These are phyloP conservation scores for Miichthys miiuy DNA, from an alignment of 2,797 vertebrate genomes.

Conservation along the genomic window DNA sequence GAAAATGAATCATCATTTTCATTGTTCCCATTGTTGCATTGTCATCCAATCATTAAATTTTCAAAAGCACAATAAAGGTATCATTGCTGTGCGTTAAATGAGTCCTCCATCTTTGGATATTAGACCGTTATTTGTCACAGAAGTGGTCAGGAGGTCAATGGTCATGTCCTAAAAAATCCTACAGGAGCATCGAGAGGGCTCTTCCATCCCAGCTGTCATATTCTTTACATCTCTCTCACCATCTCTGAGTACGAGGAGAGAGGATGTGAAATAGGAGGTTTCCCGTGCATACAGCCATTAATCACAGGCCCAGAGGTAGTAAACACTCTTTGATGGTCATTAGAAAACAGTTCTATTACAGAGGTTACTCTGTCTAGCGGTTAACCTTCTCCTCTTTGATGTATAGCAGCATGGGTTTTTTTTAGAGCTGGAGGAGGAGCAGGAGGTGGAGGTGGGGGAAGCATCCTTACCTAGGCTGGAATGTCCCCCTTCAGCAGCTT, in stretches of 20 bases:
- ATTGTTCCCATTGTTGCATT: slow-evolving; percentile 2
- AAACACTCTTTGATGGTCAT: slow-evolving; percentile 84
- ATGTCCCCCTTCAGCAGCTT: slow-evolving; percentile 76
- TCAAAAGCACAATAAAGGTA: neutral
- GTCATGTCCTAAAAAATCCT: slow-evolving; percentile 19
- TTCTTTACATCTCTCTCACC: slow-evolving; percentile 45
- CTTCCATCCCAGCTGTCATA: slow-evolving; percentile 47
- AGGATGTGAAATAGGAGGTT: slow-evolving; percentile 52
- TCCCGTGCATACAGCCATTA: slow-evolving; percentile 69
- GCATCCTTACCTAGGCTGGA: slow-evolving; percentile 76
- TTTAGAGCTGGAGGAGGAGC: slow-evolving; percentile 42
- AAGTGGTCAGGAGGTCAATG: slow-evolving; percentile 30
- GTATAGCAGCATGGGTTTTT: slow-evolving; percentile 70
- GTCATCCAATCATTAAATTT: slow-evolving; percentile 1
- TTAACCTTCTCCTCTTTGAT: slow-evolving; percentile 83
- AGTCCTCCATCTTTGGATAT: slow-evolving; percentile 9
- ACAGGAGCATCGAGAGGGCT: slow-evolving; percentile 18
- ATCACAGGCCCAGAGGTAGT: slow-evolving; percentile 75
- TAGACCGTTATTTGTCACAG: slow-evolving; percentile 7
- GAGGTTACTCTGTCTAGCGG: slow-evolving; percentile 80
- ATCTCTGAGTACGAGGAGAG: slow-evolving; percentile 43
- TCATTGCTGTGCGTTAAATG: neutral
- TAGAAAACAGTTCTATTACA: slow-evolving; percentile 82
- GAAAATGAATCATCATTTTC: neutral
- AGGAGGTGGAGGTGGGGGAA: slow-evolving; percentile 31